Evolutionary conservation across 2,113 vertebrate genomes (phyloP).

Genomic region (Anas platyrhynchos): DNA sequence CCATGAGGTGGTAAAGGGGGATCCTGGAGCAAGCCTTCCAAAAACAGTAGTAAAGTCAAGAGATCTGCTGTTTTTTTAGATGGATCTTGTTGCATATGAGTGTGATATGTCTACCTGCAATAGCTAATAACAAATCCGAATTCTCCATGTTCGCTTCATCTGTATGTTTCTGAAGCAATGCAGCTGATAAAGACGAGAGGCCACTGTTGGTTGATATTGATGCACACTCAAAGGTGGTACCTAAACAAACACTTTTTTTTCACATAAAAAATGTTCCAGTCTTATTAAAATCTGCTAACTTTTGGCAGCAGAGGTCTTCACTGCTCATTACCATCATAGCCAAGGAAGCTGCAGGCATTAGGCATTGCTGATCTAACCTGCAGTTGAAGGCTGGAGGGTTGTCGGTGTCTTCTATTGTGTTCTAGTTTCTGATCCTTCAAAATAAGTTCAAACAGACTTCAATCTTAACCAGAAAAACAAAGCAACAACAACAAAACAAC

Average conservation of each 20-base stretch:
- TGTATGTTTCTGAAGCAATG: background rate
- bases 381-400: background rate
- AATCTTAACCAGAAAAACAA: background rate
- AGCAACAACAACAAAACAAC: background rate
- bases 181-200: background rate
- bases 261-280: background rate
- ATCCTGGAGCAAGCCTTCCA: background rate
- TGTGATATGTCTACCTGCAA: background rate
- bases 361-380: background rate
- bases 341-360: background rate
- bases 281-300: background rate
- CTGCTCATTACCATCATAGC: background rate
- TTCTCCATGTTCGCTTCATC: background rate
- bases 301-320: background rate
- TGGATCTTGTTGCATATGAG: background rate
- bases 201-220: background rate
- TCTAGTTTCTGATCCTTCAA: slow-evolving; percentile 27
- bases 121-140: background rate
- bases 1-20: fast-evolving
- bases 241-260: background rate
- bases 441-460: slow-evolving; percentile 37
- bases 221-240: background rate
- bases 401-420: background rate
- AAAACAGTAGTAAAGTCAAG: background rate
- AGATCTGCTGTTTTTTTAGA: background rate